Conservation (phyloP, 2,797 vertebrate species). For the Aplochiton taeniatus region DNA sequence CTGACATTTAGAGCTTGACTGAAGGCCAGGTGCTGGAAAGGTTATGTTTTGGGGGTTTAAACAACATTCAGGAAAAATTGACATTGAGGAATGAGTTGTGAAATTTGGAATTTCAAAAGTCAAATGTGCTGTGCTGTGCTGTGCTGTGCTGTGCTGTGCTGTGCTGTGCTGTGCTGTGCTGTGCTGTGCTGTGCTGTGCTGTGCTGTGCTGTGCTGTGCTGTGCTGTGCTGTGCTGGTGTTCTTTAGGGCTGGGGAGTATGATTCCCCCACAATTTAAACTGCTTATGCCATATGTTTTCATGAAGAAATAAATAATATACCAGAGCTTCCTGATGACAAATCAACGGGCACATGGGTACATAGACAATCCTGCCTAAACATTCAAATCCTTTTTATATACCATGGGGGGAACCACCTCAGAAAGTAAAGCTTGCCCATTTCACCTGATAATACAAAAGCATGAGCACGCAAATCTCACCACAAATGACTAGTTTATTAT, state of each 20-base stretch:
- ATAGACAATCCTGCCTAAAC: too few species aligned
- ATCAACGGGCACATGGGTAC: too few species aligned
- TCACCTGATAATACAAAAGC: neutral
- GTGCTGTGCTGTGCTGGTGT: too few species aligned
- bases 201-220: too few species aligned
- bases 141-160: conserved; percentile 20
- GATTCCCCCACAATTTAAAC: too few species aligned
- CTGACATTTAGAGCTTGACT: conserved; percentile 71
- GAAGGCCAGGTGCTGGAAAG: conserved; percentile 65
- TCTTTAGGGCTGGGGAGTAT: too few species aligned
- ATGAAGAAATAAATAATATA: too few species aligned
- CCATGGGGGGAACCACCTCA: conserved; percentile 14
- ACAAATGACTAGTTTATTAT: conserved; percentile 38
- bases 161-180: conserved; percentile 9
- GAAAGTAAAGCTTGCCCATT: conserved; percentile 45
- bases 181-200: conserved; percentile 29
- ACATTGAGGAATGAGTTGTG: conserved; percentile 8
- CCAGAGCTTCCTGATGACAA: too few species aligned
- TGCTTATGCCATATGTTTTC: too few species aligned
- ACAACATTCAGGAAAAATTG: conserved; percentile 46
- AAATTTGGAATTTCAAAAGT: conserved; percentile 36
- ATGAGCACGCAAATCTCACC: conserved; percentile 31
- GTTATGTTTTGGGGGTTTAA: conserved; percentile 68
- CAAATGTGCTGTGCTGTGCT: conserved; percentile 23
- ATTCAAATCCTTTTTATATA: conserved; percentile 40